Conservation (phyloP, 2,113 vertebrate genomes). For the Toxotes jaculatrix region DNA sequence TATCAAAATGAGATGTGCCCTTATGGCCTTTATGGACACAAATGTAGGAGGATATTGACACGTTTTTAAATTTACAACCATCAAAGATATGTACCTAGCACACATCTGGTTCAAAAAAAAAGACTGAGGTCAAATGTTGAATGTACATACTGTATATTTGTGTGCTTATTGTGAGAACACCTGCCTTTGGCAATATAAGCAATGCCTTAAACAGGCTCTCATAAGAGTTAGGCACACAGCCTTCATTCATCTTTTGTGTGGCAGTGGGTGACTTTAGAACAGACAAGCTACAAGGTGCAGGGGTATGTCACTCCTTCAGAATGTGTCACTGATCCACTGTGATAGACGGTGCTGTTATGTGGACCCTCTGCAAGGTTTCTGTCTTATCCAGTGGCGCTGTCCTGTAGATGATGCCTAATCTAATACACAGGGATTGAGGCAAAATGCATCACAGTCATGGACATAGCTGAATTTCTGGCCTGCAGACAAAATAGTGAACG, state of each 20-base stretch:
- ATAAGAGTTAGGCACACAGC: neutral
- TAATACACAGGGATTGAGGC: slow-evolving; percentile 26
- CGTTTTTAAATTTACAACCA: neutral
- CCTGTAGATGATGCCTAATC: slow-evolving; percentile 40
- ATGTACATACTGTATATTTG: neutral
- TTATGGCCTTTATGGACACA: neutral
- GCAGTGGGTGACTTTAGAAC: neutral
- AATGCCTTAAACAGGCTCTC: slow-evolving; percentile 2
- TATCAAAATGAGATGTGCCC: neutral
- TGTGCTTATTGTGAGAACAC: neutral
- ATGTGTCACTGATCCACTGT: slow-evolving; percentile 53
- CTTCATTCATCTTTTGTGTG: slow-evolving; percentile 31
- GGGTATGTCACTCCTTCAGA: slow-evolving; percentile 42
- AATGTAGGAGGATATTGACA: neutral
- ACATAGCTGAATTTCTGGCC: neutral
- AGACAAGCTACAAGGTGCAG: slow-evolving; percentile 10
- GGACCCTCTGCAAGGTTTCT: slow-evolving; percentile 11
- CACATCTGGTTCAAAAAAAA: neutral
- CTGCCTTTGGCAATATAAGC: neutral
- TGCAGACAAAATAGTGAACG: slow-evolving; percentile 1
- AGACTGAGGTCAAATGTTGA: neutral
- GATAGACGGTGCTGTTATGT: slow-evolving; percentile 42
- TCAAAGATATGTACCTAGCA: neutral
- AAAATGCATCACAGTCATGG: slow-evolving; percentile 22
- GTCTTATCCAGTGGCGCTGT: slow-evolving; percentile 19